A percentile compares a stretch with the other conserved stretches of the same genome.
Evolutionary conservation across 2,797 vertebrate genomes (phyloP).

Genomic region (Lepus oiostolus): DNA sequence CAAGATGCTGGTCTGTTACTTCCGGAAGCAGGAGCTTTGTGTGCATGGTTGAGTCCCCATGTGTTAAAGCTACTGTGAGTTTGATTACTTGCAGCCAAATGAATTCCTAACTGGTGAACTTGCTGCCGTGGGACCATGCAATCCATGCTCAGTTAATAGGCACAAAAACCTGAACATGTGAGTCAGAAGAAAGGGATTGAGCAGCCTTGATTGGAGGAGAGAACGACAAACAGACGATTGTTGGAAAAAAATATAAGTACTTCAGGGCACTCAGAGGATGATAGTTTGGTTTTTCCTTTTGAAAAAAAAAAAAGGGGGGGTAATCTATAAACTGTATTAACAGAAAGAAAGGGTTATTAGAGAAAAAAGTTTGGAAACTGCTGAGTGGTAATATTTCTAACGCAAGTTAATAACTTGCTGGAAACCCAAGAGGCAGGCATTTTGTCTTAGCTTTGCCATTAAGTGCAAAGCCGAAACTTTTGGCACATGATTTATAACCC

Average conservation of each 20-base stretch:
- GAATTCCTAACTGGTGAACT: constrained; percentile 1
- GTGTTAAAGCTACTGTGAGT: neutral
- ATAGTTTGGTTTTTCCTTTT: constrained; percentile 55
- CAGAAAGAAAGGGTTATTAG: constrained; percentile 61
- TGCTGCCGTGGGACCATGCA: neutral
- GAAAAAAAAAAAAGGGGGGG: neutral
- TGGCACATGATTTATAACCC: constrained; percentile 71
- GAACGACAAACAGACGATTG: neutral
- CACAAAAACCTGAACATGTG: neutral
- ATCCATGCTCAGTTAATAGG: neutral
- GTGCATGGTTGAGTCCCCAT: neutral
- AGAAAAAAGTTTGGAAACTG: constrained; percentile 72
- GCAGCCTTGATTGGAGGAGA: neutral
- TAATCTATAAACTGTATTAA: constrained; percentile 35
- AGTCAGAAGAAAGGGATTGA: neutral
- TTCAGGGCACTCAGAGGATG: neutral
- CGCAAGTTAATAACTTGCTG: constrained; percentile 73
- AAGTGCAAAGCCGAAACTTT: constrained; percentile 68
- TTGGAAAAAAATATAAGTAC: neutral
- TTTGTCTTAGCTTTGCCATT: constrained; percentile 76
- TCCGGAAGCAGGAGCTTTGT: neutral
- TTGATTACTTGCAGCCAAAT: constrained; percentile 29
- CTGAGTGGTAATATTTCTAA: constrained; percentile 76
- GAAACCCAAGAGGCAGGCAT: constrained; percentile 72
- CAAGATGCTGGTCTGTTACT: neutral